phyloP scores from a whole-genome alignment of 2,888 invertebrate species.

The Blastobasis lacticolella region DNA sequence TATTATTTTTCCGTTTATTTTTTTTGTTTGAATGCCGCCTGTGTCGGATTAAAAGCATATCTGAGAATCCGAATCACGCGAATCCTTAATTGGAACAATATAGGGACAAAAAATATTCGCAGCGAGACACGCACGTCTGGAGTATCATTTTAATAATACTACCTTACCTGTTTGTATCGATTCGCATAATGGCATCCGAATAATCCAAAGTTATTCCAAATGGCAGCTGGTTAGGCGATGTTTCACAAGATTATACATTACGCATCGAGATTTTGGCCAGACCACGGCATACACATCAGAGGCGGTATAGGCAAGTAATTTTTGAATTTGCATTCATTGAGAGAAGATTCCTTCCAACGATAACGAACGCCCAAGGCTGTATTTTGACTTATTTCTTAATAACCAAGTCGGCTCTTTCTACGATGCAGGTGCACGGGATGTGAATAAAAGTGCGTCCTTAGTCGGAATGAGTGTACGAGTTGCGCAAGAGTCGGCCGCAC shows the following conservation, averaged over 20 bases:
- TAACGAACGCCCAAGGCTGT: conserved; percentile 24
- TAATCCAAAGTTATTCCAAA: conserved; percentile 33
- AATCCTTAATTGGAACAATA: conserved; percentile 51
- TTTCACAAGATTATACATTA: neutral
- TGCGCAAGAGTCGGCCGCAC: conserved; percentile 34
- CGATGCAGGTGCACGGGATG: conserved; percentile 34
- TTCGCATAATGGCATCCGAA: conserved; percentile 46
- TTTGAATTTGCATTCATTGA: no score
- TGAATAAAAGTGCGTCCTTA: conserved; percentile 31
- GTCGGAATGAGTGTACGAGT: conserved; percentile 31
- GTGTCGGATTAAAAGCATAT: conserved; percentile 17
- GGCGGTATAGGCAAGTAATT: no score
- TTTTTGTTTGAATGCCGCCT: conserved; percentile 5
- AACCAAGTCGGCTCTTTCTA: conserved; percentile 33
- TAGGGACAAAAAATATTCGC: conserved; percentile 60
- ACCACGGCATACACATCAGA: no score
- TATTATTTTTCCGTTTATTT: no score
- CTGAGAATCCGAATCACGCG: conserved; percentile 58
- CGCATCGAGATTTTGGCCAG: neutral
- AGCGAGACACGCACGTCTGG: conserved; percentile 52
- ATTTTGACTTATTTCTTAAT: conserved; percentile 35
- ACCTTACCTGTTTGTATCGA: conserved; percentile 49
- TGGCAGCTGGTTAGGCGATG: conserved; percentile 19
- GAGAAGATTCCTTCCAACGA: conserved; percentile 10
- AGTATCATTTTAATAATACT: conserved; percentile 57